Percentiles rank a stretch among this genome's conserved stretches.
These are phyloP conservation scores for Upupa epops DNA, from an alignment of 2,113 vertebrate genomes.

Conservation along the genomic window DNA sequence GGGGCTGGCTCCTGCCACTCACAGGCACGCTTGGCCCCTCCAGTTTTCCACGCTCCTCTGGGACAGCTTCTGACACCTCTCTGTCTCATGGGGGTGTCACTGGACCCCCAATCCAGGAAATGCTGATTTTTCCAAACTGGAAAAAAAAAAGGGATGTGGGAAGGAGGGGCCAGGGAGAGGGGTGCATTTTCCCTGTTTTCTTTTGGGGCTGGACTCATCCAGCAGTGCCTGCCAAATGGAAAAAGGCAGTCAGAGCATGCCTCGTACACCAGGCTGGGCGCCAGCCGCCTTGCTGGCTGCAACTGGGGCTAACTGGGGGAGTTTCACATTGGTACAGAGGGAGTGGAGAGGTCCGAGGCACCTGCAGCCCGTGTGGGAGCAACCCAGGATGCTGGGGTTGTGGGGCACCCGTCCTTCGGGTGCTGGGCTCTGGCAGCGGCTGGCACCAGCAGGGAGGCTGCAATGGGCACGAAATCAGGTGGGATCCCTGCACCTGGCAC, in stretches of 20 bases:
- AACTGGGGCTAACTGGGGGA: conserved; percentile 24
- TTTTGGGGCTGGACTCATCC: background rate
- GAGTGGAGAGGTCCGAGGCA: background rate
- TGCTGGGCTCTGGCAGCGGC: background rate
- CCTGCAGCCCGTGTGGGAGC: background rate
- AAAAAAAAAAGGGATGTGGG: background rate
- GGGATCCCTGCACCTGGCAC: background rate
- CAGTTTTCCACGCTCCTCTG: background rate
- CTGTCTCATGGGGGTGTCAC: background rate
- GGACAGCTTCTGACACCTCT: background rate
- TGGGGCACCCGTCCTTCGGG: background rate
- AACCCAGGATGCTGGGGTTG: rapidly evolving
- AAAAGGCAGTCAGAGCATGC: conserved; percentile 46
- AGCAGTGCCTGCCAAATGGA: conserved; percentile 2
- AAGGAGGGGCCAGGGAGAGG: background rate
- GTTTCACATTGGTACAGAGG: background rate
- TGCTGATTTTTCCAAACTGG: conserved; percentile 36
- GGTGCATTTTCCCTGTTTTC: conserved; percentile 48
- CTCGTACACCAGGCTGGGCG: background rate
- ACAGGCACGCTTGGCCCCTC: rapidly evolving
- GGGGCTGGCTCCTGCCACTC: background rate
- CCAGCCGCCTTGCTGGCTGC: background rate
- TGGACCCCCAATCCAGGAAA: background rate
- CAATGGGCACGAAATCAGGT: background rate
- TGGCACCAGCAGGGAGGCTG: rapidly evolving